Conservation (phyloP, 2,113 vertebrate species). For the Tyto alba region DNA sequence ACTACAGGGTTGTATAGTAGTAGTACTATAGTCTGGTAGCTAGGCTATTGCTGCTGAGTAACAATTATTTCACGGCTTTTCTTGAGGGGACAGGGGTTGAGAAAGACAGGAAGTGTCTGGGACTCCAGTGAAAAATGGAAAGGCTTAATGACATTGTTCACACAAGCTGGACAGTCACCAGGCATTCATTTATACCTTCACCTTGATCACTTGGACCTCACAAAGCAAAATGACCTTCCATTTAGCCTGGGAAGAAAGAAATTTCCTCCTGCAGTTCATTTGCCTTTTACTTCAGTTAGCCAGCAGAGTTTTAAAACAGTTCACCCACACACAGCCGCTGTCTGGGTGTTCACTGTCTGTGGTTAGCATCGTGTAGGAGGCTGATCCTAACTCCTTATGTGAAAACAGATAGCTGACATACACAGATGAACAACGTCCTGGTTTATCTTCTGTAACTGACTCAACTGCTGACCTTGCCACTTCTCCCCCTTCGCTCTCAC, state of each 20-base stretch:
- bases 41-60: background rate
- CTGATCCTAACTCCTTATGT: conserved; percentile 41
- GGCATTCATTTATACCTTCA: background rate
- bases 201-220: background rate
- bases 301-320: conserved; percentile 8
- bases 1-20: background rate
- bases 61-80: background rate
- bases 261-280: background rate
- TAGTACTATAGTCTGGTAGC: background rate
- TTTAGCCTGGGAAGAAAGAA: background rate
- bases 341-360: background rate
- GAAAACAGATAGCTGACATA: conserved; percentile 27
- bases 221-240: background rate
- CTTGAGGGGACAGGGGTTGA: background rate
- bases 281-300: background rate
- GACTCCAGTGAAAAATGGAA: background rate
- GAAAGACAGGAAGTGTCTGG: background rate
- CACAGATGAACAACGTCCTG: conserved; percentile 55
- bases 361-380: conserved; percentile 42
- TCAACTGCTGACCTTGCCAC: conserved; percentile 68
- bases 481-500: conserved; percentile 67
- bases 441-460: conserved; percentile 49
- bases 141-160: background rate
- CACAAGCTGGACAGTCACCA: background rate
- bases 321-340: conserved; percentile 28